A percentile compares a stretch with the other conserved stretches of the same genome.
Conservation (phyloP, 2,888 invertebrate genomes). For the Calliopum simillimum region DNA sequence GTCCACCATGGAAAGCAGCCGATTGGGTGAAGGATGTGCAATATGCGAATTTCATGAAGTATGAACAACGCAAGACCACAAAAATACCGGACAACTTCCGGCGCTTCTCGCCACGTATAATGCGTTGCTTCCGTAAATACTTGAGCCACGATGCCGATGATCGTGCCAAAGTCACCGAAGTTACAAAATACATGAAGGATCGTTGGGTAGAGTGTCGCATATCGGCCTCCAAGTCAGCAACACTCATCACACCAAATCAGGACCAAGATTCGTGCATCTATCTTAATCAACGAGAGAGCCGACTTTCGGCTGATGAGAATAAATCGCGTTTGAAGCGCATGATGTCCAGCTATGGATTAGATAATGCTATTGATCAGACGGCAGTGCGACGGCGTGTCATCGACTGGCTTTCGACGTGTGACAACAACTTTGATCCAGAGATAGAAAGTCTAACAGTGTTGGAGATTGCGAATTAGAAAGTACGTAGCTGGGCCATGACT, state of each 20-base stretch:
- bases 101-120: constrained; percentile 75
- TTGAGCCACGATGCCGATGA: constrained; percentile 77
- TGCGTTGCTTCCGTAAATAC: constrained; percentile 77
- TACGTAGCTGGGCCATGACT: constrained; percentile 8
- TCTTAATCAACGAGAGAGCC: constrained; percentile 69
- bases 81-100: constrained; percentile 72
- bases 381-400: constrained; percentile 73
- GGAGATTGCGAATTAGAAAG: constrained; percentile 53
- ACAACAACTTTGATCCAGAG: constrained; percentile 65
- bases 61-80: constrained; percentile 74
- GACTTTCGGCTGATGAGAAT: constrained; percentile 70
- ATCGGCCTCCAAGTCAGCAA: constrained; percentile 69
- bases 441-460: constrained; percentile 60
- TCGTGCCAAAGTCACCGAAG: constrained; percentile 73
- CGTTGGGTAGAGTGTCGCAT: constrained; percentile 71
- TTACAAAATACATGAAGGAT: constrained; percentile 73
- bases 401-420: constrained; percentile 76
- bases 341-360: constrained; percentile 73
- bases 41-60: constrained; percentile 75
- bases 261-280: constrained; percentile 71
- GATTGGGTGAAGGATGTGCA: constrained; percentile 79
- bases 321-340: constrained; percentile 70
- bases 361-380: constrained; percentile 74
- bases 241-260: constrained; percentile 62
- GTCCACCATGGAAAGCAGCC: constrained; percentile 78